Base-by-base conservation (phyloP, 2,113 vertebrate genomes). In the Phasianus colchicus region DNA sequence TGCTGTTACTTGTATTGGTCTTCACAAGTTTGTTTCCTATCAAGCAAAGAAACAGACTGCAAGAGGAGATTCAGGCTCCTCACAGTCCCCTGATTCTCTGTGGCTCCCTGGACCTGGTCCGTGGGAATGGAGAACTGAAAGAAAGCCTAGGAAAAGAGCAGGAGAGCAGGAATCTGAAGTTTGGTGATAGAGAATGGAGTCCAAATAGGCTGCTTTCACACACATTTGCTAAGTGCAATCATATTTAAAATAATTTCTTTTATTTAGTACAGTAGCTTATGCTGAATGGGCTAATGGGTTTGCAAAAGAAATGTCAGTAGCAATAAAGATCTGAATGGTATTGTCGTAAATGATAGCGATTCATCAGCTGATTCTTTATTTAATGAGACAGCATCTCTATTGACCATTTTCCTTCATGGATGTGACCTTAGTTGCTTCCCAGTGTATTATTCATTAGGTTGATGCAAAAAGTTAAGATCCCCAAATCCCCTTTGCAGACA, bases 391-490 rank as follows among this genome's bases (percentile, higher is more conserved):
- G 20, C 38, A 47, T 36, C 38, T 88, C 69, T 75, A n/a, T 84
- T 75, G 76, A 84, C 77, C 1, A 1, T 54, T 15, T 61, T 80
- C 9, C 47, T 73, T 89, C 54, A 36, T 29, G 67, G 34, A 34
- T 57, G 43, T 61, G 73, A 81, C 57, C 79, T 86, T 43, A 60
- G 9, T 71, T 83, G 29, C 40, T 74, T 81, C 73, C 20, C 22
- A 71, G 38, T 88, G 65, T 71, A 74, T 94, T 91, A 88, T 90
- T 30, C 65, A 91, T 81, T 30, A 93, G n/a, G 29, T 50, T 47
- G 38, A 40, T 78, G 8, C 43, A 45, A 43, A 78, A 71, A 47
- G 24, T 24, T 47, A 34, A 60, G 32, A 89, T 83, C 65, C 64
- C 40, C 32, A 91, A 92, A 64, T 76, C 42, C 38, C 55, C 34